Evolutionary conservation across 2,797 vertebrate species (phyloP).

Genomic region (Melanotaenia nigrans): DNA sequence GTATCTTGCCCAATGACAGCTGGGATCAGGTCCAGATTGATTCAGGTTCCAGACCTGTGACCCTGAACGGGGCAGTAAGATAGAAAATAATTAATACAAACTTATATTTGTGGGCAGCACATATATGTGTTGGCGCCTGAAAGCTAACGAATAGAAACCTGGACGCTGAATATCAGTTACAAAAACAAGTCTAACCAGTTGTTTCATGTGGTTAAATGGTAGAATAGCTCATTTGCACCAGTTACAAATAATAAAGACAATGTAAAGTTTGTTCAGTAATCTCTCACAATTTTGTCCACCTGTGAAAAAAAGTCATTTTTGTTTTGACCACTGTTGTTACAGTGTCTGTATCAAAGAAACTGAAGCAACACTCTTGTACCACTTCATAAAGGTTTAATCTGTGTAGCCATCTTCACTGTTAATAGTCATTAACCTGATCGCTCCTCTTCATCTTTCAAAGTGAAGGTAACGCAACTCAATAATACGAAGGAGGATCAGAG

Average conservation of each 20-base stretch:
- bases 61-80: too few relatives aligned
- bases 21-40: too few relatives aligned
- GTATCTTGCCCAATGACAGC: too few relatives aligned
- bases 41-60: too few relatives aligned
- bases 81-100: too few relatives aligned
- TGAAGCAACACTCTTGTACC: slow-evolving; percentile 11
- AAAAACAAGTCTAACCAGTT: too few relatives aligned
- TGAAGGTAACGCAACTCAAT: slow-evolving; percentile 66
- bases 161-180: too few relatives aligned
- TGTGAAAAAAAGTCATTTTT: slow-evolving; percentile 11
- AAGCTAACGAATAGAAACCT: too few relatives aligned
- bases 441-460: slow-evolving; percentile 66
- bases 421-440: slow-evolving; percentile 75
- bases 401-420: slow-evolving; percentile 50
- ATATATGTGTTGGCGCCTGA: too few relatives aligned
- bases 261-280: not conserved
- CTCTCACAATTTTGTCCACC: not conserved
- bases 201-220: too few relatives aligned
- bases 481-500: slow-evolving; percentile 70
- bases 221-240: not conserved
- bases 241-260: too few relatives aligned
- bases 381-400: slow-evolving; percentile 64
- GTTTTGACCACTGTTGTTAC: slow-evolving; percentile 23
- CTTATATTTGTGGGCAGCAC: too few relatives aligned
- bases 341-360: slow-evolving; percentile 12